Evolutionary conservation across 2,888 invertebrate genomes (phyloP).

Genomic region (Pherbina coryleti): DNA sequence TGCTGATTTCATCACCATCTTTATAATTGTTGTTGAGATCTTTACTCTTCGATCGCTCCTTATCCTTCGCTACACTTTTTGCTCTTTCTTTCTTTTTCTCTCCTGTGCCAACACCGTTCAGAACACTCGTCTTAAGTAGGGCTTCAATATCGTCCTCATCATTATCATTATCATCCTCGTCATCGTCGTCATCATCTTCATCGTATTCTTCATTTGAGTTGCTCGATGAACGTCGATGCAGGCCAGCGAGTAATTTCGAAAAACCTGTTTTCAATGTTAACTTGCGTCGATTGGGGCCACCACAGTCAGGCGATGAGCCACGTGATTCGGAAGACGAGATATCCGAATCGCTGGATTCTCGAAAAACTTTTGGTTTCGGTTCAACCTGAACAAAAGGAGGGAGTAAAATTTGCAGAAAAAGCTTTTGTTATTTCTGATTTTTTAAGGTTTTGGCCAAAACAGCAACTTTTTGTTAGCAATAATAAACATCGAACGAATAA

Average conservation of each 20-base stretch:
- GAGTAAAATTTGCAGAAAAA: not conserved
- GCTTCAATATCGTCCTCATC: slow-evolving; percentile 47
- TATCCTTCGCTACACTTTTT: too few relatives aligned
- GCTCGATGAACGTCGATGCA: slow-evolving; percentile 61
- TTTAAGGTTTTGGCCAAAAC: not conserved
- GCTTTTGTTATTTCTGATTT: not conserved
- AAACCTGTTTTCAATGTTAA: slow-evolving; percentile 53
- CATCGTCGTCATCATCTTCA: slow-evolving; percentile 58
- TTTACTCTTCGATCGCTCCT: too few relatives aligned
- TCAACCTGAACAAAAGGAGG: slow-evolving; percentile 42
- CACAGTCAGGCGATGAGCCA: slow-evolving; percentile 58
- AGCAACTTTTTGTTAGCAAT: not conserved
- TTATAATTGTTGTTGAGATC: not conserved
- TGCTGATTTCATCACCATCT: slow-evolving; percentile 13
- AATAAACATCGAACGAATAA: not conserved
- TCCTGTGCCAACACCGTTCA: not conserved
- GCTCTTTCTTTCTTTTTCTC: not conserved
- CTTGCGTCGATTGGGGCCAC: slow-evolving; percentile 49
- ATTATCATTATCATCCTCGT: slow-evolving; percentile 52
- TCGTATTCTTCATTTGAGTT: slow-evolving; percentile 63
- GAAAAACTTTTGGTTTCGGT: slow-evolving; percentile 42
- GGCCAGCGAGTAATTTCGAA: slow-evolving; percentile 56
- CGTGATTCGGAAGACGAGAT: slow-evolving; percentile 64
- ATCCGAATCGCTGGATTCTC: slow-evolving; percentile 64
- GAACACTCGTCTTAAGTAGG: not conserved